These are phyloP conservation scores for Drosophila paramelanica DNA, from an alignment of 2,888 invertebrate species.

Conservation along the genomic window DNA sequence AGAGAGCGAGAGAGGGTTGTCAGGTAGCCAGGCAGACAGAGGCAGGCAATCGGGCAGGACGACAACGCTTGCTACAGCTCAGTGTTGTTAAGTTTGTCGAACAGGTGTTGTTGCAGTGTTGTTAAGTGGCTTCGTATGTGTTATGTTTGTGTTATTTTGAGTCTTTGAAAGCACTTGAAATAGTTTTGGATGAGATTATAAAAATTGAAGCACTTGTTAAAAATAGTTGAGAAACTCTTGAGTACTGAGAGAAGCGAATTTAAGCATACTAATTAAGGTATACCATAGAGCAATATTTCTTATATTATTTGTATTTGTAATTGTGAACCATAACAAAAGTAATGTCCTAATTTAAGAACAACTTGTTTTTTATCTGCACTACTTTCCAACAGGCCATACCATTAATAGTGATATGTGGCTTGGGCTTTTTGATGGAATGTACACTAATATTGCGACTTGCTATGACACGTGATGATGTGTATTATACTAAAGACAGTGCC, in stretches of 20 bases:
- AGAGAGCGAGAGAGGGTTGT: slow-evolving; percentile 33
- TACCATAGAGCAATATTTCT: too few relatives aligned
- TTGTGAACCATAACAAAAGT: too few relatives aligned
- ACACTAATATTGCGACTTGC: slow-evolving; percentile 36
- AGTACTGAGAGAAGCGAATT: too few relatives aligned
- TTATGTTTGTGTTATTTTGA: slow-evolving; percentile 3
- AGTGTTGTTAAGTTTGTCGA: slow-evolving; percentile 40
- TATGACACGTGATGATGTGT: slow-evolving; percentile 72
- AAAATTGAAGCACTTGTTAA: slow-evolving; percentile 2
- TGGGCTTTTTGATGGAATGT: slow-evolving; percentile 43
- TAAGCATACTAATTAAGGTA: too few relatives aligned
- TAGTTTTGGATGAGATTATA: neutral
- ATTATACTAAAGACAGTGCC: slow-evolving; percentile 52
- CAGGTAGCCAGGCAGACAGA: slow-evolving; percentile 30
- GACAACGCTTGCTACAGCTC: neutral
- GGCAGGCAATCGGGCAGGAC: slow-evolving; percentile 16
- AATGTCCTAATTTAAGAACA: too few relatives aligned
- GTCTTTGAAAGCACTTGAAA: slow-evolving; percentile 24
- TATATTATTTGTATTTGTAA: too few relatives aligned
- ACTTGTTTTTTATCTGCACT: neutral
- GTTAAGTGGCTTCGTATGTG: slow-evolving; percentile 17
- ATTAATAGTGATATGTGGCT: slow-evolving; percentile 32
- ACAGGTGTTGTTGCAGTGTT: slow-evolving; percentile 45
- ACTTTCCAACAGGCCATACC: slow-evolving; percentile 67
- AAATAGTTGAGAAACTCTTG: neutral